These are phyloP conservation scores for Synanthedon vespiformis DNA, from an alignment of 2,888 invertebrate species.

Conservation along the genomic window DNA sequence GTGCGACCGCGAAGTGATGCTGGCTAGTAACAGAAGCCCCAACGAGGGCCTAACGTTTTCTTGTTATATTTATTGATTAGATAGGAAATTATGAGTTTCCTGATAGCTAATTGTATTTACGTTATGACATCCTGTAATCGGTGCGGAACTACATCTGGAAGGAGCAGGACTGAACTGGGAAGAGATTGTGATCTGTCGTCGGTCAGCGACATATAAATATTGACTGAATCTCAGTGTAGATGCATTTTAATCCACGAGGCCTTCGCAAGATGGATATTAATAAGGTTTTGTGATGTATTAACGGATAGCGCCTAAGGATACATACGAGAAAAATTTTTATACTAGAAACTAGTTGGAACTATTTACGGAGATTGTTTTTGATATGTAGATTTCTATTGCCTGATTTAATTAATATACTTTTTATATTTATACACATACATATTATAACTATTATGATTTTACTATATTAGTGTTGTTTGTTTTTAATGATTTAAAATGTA, in stretches of 20 bases:
- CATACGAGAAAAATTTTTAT: slow-evolving; percentile 71
- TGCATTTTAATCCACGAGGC: slow-evolving; percentile 72
- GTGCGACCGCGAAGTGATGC: slow-evolving; percentile 66
- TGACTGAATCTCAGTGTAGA: slow-evolving; percentile 72
- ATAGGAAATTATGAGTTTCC: slow-evolving; percentile 69
- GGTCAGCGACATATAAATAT: slow-evolving; percentile 71
- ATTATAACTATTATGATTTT: slow-evolving; percentile 48
- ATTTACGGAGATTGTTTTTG: slow-evolving; percentile 73
- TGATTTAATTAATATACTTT: slow-evolving; percentile 65
- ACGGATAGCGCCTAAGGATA: slow-evolving; percentile 72
- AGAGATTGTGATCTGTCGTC: slow-evolving; percentile 71
- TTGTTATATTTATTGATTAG: slow-evolving; percentile 69
- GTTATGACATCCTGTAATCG: slow-evolving; percentile 63
- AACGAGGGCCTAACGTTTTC: slow-evolving; percentile 44
- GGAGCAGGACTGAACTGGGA: slow-evolving; percentile 62
- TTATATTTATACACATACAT: slow-evolving; percentile 60
- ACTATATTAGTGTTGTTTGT: slow-evolving; percentile 72
- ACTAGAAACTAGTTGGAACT: slow-evolving; percentile 68
- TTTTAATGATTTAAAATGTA: slow-evolving; percentile 61
- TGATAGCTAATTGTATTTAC: slow-evolving; percentile 68
- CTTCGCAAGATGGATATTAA: slow-evolving; percentile 70
- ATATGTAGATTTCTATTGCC: slow-evolving; percentile 71
- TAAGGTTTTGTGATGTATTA: slow-evolving; percentile 72
- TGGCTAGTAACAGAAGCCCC: slow-evolving; percentile 56
- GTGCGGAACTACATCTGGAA: slow-evolving; percentile 60